A percentile compares a stretch with the other conserved stretches of the same genome.
Conservation (phyloP, 2,797 vertebrate genomes). For the Anabas testudineus region DNA sequence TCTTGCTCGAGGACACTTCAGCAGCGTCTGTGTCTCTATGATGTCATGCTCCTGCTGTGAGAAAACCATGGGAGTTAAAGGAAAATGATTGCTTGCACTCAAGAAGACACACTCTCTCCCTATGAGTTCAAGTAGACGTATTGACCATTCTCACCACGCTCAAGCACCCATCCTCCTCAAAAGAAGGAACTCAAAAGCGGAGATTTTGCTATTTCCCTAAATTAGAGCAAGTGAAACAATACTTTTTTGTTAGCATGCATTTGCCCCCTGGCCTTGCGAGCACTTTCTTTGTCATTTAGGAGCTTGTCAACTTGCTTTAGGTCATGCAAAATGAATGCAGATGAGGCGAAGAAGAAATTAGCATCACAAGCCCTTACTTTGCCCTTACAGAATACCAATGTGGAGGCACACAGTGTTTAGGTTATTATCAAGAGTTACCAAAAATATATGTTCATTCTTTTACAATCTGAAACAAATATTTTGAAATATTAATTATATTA, state of each 20-base stretch:
- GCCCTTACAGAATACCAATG: not conserved
- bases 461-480: not conserved
- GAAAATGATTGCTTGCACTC: slow-evolving; percentile 1
- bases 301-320: slow-evolving; percentile 11
- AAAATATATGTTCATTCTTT: not conserved
- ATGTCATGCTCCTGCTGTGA: slow-evolving; percentile 4
- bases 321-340: slow-evolving; percentile 20
- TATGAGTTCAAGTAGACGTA: not conserved
- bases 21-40: slow-evolving; percentile 3
- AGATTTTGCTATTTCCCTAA: not conserved
- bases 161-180: not conserved
- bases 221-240: slow-evolving; percentile 8
- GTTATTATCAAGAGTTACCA: not conserved
- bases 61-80: slow-evolving; percentile 15
- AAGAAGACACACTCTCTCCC: slow-evolving; percentile 1
- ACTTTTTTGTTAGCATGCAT: slow-evolving; percentile 7
- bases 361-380: not conserved
- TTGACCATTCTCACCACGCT: not conserved
- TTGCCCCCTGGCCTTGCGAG: slow-evolving; percentile 2
- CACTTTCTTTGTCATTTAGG: slow-evolving; percentile 17
- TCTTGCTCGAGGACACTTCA: slow-evolving; percentile 48
- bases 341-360: slow-evolving; percentile 6
- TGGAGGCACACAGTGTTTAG: not conserved
- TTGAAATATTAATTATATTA: not conserved
- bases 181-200: not conserved